Evolutionary conservation across 2,797 vertebrate species (phyloP).

Genomic region (Hipposideros larvatus): DNA sequence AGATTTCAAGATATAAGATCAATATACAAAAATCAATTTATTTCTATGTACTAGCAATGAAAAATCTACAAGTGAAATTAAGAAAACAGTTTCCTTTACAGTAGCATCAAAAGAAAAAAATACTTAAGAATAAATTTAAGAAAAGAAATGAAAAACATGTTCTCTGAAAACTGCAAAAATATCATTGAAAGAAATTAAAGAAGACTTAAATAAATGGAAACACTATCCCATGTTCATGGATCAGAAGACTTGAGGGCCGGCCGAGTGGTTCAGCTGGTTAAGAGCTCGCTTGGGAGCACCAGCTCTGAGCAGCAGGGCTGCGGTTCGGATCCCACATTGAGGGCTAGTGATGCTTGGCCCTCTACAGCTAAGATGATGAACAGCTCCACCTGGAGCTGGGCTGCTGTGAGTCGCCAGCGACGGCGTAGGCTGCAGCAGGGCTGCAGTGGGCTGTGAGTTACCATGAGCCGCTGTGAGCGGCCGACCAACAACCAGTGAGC

Average conservation of each 20-base stretch:
- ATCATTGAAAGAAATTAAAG: not conserved
- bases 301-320: too few relatives aligned
- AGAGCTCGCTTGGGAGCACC: too few relatives aligned
- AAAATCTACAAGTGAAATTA: not conserved
- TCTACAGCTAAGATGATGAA: too few relatives aligned
- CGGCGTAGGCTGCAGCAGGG: too few relatives aligned
- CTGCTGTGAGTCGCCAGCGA: too few relatives aligned
- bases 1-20: not conserved
- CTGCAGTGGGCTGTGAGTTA: too few relatives aligned
- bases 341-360: too few relatives aligned
- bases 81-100: not conserved
- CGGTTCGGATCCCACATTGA: too few relatives aligned
- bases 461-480: too few relatives aligned
- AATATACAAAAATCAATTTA: not conserved
- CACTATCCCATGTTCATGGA: not conserved
- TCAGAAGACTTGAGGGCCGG: not conserved
- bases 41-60: not conserved
- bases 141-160: not conserved
- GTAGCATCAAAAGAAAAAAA: conserved; percentile 10
- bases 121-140: not conserved
- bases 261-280: too few relatives aligned
- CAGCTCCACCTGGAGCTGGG: too few relatives aligned
- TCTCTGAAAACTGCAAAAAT: not conserved
- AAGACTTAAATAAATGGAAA: not conserved
- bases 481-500: too few relatives aligned